phyloP scores from a whole-genome alignment of 2,797 vertebrate species.

The Lycodopsis pacificus region DNA sequence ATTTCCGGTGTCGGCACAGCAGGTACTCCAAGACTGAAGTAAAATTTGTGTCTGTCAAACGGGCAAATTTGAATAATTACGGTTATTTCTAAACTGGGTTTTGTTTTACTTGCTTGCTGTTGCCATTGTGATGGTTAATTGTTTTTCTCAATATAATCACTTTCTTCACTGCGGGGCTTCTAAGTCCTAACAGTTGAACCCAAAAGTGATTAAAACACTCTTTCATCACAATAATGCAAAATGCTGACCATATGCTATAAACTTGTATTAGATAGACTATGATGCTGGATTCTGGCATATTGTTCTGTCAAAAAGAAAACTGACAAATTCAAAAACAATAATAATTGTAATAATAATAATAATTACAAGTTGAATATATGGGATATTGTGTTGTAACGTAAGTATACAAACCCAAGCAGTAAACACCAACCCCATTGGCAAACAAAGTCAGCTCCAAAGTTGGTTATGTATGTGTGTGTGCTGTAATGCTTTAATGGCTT shows the following conservation, averaged over 20 bases:
- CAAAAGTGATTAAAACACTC: not conserved
- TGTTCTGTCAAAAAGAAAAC: constrained; percentile 21
- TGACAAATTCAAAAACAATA: constrained; percentile 21
- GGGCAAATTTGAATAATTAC: not conserved
- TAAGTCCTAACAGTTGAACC: not conserved
- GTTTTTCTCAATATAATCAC: not conserved
- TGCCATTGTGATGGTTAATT: constrained; percentile 1
- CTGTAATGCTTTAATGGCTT: not conserved
- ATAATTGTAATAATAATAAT: too few relatives aligned
- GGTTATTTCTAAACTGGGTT: not conserved
- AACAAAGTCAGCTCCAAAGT: constrained; percentile 10
- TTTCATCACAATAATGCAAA: not conserved
- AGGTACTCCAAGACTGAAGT: not conserved
- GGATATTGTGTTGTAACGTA: constrained; percentile 11
- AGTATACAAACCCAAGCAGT: constrained; percentile 2
- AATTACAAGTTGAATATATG: constrained; percentile 41
- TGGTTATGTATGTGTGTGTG: not conserved
- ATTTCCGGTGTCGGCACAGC: not conserved
- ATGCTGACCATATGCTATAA: not conserved
- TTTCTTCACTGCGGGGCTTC: not conserved
- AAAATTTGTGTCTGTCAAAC: not conserved
- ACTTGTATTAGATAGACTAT: not conserved
- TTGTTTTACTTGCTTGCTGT: not conserved
- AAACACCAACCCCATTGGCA: constrained; percentile 12
- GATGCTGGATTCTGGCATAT: not conserved